Base-by-base conservation (phyloP, 2,113 vertebrate genomes). In the Nothobranchius kuhntae region DNA sequence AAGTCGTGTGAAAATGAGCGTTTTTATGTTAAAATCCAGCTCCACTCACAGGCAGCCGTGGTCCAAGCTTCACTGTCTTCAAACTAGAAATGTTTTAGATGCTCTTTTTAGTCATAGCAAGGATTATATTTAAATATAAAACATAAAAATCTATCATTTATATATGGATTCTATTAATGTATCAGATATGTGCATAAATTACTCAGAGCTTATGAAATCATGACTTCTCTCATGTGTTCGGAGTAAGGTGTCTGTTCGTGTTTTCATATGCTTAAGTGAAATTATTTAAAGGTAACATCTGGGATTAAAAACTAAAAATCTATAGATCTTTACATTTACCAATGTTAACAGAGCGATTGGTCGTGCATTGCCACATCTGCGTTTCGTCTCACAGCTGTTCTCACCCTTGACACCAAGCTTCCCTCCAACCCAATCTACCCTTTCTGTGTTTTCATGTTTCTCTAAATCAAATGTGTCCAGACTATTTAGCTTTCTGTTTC, bases 61-160 rank as follows among this genome's bases (percentile, higher is more conserved):
- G 83, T 86, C 80, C 81, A 82, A 82, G 53, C 84, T 74, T 78
- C 68, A 63, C 64, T 3, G 17, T 73, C 45, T 71, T 61, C 66
- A 66, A 77, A 46, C 71, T 82, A 79, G 61, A 83, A 73, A 82
- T 35, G 73, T 85, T 77, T 81, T 86, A 82, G 76, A 80, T 50
- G 67, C 77, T 86, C 62, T 83, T 84, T 83, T 76, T 83, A 87
- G 81, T 86, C 82, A 81, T 87, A 88, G 82, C 55, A 10, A 88
- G 69, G 79, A 85, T 82, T 68, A 80, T 91, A 89, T 89, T 87
- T 86, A 89, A 88, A 68, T 78, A 77, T 73, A 87, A 73, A 80
- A 83, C 73, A 84, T 80, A 88, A 65, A 89, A 86, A 87, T 86
- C 71, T 89, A 89, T 90, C 81, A 82, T 91, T 90, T 90, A 89